Percentiles rank a stretch among this genome's conserved stretches.
phyloP scores from a whole-genome alignment of 2,113 vertebrate genomes.

The Hylia prasina region DNA sequence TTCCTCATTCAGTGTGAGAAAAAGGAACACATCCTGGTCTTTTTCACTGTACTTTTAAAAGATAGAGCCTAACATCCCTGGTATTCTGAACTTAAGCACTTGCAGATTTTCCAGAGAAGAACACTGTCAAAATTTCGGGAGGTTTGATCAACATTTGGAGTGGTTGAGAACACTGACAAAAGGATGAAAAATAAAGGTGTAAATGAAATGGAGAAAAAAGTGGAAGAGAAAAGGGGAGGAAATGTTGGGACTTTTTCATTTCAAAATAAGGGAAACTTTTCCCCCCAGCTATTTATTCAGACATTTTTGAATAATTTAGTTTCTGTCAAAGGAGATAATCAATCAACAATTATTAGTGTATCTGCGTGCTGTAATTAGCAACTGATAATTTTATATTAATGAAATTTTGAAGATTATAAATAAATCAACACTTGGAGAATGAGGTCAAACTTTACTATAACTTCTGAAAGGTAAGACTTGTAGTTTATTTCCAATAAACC shows the following conservation, averaged over 20 bases:
- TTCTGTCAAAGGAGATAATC: background rate
- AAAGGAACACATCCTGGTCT: background rate
- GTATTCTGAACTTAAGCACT: background rate
- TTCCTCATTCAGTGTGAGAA: background rate
- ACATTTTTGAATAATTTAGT: background rate
- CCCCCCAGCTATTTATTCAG: background rate
- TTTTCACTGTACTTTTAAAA: background rate
- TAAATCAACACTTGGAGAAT: background rate
- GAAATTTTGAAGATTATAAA: background rate
- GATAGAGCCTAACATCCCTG: background rate
- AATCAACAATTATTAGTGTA: background rate
- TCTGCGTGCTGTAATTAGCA: background rate
- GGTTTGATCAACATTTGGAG: background rate
- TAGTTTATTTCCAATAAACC: background rate
- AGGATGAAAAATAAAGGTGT: background rate
- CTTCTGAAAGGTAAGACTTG: background rate
- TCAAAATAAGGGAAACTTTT: background rate
- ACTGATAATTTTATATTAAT: background rate
- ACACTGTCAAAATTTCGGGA: background rate
- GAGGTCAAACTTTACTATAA: background rate
- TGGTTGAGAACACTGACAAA: background rate
- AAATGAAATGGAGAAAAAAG: background rate
- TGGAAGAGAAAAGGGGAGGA: background rate
- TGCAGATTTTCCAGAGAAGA: background rate
- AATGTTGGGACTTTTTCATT: background rate